Conservation (phyloP, 2,113 vertebrate species). For the Pelvicachromis taeniatus region DNA sequence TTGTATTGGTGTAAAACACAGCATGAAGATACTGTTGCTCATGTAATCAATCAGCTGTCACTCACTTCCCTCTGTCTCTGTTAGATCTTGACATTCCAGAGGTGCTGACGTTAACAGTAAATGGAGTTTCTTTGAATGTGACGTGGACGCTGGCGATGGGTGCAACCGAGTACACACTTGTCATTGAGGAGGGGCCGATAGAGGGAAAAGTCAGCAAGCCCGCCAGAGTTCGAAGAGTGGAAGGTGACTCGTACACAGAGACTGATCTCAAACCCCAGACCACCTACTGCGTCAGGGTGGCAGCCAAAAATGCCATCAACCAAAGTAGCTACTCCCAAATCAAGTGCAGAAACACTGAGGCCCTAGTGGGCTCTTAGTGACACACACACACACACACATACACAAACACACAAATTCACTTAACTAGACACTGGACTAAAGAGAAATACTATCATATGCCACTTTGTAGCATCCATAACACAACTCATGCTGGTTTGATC, state of each 20-base stretch:
- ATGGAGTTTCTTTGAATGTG: slow-evolving; percentile 40
- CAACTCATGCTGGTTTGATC: neutral
- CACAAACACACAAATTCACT: slow-evolving; percentile 1
- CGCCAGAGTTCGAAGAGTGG: neutral
- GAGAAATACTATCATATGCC: neutral
- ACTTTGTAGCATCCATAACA: slow-evolving; percentile 11
- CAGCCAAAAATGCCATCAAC: slow-evolving; percentile 36
- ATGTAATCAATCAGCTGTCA: neutral
- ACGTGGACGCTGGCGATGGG: slow-evolving; percentile 52
- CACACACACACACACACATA: neutral
- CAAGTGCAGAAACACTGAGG: slow-evolving; percentile 37
- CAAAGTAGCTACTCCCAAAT: slow-evolving; percentile 51
- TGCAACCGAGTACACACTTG: slow-evolving; percentile 46
- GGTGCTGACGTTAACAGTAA: slow-evolving; percentile 49
- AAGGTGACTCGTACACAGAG: slow-evolving; percentile 20
- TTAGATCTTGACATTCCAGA: slow-evolving; percentile 59
- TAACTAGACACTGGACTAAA: slow-evolving; percentile 21
- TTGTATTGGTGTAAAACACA: neutral
- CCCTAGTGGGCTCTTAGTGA: slow-evolving; percentile 1
- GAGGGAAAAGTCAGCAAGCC: neutral
- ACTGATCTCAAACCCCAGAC: slow-evolving; percentile 52
- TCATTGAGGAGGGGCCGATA: slow-evolving; percentile 33
- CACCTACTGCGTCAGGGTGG: slow-evolving; percentile 59
- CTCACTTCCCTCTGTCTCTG: neutral
- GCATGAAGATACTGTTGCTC: neutral